phyloP scores from a whole-genome alignment of 37 sponge, comb jelly and placozoan species.

The Hexactinellida sp. region DNA sequence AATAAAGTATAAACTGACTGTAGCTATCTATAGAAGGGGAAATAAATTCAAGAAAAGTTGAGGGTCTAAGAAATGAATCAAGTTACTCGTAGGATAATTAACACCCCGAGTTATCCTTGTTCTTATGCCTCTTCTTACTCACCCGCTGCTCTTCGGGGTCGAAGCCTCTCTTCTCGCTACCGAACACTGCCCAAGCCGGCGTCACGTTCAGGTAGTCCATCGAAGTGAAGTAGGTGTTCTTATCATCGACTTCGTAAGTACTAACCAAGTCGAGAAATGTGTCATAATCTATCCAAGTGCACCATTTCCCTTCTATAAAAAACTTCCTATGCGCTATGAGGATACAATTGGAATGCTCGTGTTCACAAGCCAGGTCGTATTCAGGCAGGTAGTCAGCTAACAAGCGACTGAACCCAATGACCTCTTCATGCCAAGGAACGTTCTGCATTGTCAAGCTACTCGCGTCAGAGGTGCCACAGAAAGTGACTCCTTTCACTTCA shows the following conservation, averaged over 20 bases:
- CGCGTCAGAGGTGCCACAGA: constrained; percentile 81
- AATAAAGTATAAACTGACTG: too few relatives aligned
- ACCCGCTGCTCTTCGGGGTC: constrained; percentile 79
- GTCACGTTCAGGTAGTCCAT: constrained; percentile 66
- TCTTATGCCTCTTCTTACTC: constrained; percentile 67
- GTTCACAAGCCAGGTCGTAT: constrained; percentile 85
- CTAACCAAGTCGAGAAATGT: constrained; percentile 79
- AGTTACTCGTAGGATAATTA: not conserved
- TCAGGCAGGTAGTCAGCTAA: constrained; percentile 62
- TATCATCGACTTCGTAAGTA: not conserved
- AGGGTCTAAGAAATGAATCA: not conserved
- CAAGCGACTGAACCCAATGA: constrained; percentile 56
- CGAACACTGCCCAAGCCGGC: constrained; percentile 81
- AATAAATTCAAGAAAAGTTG: too few relatives aligned
- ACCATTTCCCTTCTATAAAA: constrained; percentile 65
- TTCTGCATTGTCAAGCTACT: constrained; percentile 80
- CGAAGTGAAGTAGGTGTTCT: constrained; percentile 35
- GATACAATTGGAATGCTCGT: constrained; percentile 93
- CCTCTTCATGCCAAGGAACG: constrained; percentile 95
- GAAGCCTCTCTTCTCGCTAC: constrained; percentile 61
- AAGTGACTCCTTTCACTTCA: constrained; percentile 93
- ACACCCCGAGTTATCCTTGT: constrained; percentile 28
- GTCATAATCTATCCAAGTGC: constrained; percentile 88
- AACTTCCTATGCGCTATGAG: constrained; percentile 87
- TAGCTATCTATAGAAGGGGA: too few relatives aligned